A percentile compares a stretch with the other conserved stretches of the same genome.
Evolutionary conservation across 1,140 invertebrate species (phyloP).

Genomic region (Drosophila azteca): DNA sequence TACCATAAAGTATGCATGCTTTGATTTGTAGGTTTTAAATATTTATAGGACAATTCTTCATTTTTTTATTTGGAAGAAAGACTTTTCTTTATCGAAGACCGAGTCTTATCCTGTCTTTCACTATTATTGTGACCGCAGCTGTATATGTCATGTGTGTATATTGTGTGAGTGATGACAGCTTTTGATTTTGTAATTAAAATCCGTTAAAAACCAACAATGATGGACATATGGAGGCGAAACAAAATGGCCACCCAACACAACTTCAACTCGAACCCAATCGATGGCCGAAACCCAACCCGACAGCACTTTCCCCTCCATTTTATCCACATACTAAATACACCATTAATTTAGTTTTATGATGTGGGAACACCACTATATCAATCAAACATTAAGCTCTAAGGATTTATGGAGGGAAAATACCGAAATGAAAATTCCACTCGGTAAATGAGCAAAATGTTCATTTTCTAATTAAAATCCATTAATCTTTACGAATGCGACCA

Average conservation of each 20-base stretch:
- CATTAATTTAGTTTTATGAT: conserved; percentile 46
- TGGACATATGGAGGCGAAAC: background rate
- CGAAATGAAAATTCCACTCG: conserved; percentile 21
- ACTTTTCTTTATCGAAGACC: too few relatives aligned
- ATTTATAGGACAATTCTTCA: too few relatives aligned
- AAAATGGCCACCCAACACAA: too few relatives aligned
- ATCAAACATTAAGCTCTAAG: conserved; percentile 37
- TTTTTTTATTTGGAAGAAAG: too few relatives aligned
- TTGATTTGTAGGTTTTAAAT: too few relatives aligned
- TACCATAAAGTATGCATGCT: too few relatives aligned
- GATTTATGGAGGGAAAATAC: conserved; percentile 33
- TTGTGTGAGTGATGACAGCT: conserved; percentile 55
- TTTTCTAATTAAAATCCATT: conserved; percentile 78
- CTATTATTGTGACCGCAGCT: too few relatives aligned
- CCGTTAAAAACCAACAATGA: conserved; percentile 55
- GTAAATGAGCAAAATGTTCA: conserved; percentile 35
- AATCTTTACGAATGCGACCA: conserved; percentile 61
- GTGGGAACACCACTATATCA: conserved; percentile 33
- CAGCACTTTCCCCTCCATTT: background rate
- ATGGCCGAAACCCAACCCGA: background rate
- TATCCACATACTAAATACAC: conserved; percentile 8
- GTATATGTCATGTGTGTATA: background rate
- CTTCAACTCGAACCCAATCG: background rate
- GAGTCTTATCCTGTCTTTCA: too few relatives aligned
- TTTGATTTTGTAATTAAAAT: conserved; percentile 80